phyloP scores from a whole-genome alignment of 2,888 invertebrate species.

The Aphodius granarius region DNA sequence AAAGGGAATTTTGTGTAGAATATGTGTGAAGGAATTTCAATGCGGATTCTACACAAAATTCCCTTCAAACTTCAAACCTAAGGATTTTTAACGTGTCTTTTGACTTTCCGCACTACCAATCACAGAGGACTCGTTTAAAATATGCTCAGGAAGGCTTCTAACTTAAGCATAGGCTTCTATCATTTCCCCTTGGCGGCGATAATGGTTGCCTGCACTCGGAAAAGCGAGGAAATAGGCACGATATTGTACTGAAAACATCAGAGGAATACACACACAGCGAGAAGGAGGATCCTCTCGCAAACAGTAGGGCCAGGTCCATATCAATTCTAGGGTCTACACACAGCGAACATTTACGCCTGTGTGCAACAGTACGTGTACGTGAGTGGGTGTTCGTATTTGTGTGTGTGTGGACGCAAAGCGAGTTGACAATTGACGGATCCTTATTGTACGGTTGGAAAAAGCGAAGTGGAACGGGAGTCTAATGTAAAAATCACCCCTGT shows the following conservation, averaged over 20 bases:
- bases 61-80: neutral
- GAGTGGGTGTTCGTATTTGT: neutral
- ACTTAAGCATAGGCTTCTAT: neutral
- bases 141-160: neutral
- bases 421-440: constrained; percentile 52
- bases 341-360: neutral
- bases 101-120: neutral
- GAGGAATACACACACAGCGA: neutral
- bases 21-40: too few species aligned
- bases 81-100: too few species aligned
- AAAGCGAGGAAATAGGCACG: neutral
- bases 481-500: constrained; percentile 49
- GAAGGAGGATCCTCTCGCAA: neutral
- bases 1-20: neutral
- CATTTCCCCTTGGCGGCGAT: neutral
- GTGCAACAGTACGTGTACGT: neutral
- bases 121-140: neutral
- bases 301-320: neutral
- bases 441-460: constrained; percentile 44
- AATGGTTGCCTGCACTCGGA: neutral
- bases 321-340: neutral
- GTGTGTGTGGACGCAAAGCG: constrained; percentile 24
- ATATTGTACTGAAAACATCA: neutral
- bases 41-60: too few species aligned
- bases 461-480: constrained; percentile 35